Conservation (phyloP, 2,113 vertebrate genomes). For the Cavia porcellus region DNA sequence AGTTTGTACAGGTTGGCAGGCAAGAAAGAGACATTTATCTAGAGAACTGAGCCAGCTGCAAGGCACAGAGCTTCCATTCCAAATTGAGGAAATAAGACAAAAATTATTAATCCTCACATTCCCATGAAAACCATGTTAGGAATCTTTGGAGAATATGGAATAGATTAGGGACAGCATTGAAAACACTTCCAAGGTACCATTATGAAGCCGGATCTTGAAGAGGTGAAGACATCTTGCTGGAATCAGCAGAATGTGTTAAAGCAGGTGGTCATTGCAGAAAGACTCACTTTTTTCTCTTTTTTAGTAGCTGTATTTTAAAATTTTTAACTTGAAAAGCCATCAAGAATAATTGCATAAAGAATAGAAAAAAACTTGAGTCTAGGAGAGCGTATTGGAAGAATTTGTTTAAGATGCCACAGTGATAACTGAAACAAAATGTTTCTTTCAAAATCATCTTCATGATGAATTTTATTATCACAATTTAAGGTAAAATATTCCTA, state of each 20-base stretch:
- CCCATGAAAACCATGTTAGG: not conserved
- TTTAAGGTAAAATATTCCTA: constrained; percentile 1
- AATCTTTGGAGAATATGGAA: constrained; percentile 56
- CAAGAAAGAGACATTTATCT: constrained; percentile 63
- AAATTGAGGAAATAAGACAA: constrained; percentile 51
- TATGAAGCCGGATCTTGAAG: not conserved
- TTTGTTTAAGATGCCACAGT: not conserved
- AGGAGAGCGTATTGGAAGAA: not conserved
- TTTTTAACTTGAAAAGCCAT: not conserved
- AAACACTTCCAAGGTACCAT: not conserved
- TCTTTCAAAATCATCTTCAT: constrained; percentile 37
- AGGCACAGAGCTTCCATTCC: constrained; percentile 50
- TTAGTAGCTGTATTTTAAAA: not conserved
- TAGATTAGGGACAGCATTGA: constrained; percentile 33
- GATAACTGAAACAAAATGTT: not conserved
- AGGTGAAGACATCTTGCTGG: not conserved
- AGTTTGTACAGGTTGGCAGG: constrained; percentile 32
- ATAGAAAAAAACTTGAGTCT: not conserved
- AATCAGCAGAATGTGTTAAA: not conserved
- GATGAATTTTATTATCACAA: not conserved
- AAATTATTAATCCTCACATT: not conserved
- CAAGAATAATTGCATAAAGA: not conserved
- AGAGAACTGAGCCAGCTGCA: constrained; percentile 23
- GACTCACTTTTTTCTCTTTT: not conserved
- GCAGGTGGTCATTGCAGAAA: not conserved